phyloP scores from a whole-genome alignment of 2,797 vertebrate species.

The Pipistrellus pygmaeus region DNA sequence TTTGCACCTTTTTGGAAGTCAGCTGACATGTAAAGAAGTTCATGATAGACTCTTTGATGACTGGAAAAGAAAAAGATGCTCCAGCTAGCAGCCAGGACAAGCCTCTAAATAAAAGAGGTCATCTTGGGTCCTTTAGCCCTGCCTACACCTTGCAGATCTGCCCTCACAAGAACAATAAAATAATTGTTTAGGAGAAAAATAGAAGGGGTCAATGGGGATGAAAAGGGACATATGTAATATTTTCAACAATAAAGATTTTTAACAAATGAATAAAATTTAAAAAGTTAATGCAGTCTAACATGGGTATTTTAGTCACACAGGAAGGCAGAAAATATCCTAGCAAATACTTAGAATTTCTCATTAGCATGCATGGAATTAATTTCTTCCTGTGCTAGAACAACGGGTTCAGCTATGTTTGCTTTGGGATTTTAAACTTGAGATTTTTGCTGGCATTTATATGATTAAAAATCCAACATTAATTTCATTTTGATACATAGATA shows the following conservation, averaged over 20 bases:
- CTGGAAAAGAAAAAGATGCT: background rate
- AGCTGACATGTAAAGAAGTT: background rate
- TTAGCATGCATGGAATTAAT: background rate
- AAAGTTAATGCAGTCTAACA: constrained; percentile 32
- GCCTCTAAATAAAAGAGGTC: background rate
- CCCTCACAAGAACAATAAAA: background rate
- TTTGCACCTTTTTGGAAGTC: background rate
- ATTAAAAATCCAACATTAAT: constrained; percentile 49
- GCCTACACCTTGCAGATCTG: background rate
- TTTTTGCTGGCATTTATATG: constrained; percentile 57
- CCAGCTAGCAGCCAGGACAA: background rate
- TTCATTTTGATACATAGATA: constrained; percentile 30
- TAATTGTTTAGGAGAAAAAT: background rate
- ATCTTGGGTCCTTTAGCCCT: background rate
- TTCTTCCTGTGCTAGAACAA: background rate
- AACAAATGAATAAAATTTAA: too few species aligned
- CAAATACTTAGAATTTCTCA: constrained; percentile 18
- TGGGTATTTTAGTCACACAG: constrained; percentile 33
- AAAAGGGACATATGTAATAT: too few species aligned
- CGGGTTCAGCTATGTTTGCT: background rate
- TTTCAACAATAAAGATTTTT: too few species aligned
- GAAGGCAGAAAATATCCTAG: constrained; percentile 47
- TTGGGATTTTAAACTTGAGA: constrained; percentile 48
- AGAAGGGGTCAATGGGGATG: too few species aligned
- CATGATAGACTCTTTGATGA: background rate